These are phyloP conservation scores for Frieseomelitta varia DNA, from an alignment of 1,140 invertebrate species.

Conservation along the genomic window DNA sequence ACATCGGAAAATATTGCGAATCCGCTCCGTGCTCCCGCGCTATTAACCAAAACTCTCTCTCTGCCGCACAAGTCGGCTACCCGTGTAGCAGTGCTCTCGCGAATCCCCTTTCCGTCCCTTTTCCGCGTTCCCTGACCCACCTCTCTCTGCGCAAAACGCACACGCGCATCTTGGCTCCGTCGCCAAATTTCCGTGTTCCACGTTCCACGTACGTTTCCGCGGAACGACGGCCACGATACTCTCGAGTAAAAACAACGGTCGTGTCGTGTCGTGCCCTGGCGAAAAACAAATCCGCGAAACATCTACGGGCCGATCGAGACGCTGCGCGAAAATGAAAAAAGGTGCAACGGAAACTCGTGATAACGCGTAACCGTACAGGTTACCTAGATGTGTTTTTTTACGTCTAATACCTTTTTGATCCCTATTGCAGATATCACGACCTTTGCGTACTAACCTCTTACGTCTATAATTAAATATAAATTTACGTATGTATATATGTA, in stretches of 20 bases:
- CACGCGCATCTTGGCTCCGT: neutral
- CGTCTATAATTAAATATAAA: constrained; percentile 45
- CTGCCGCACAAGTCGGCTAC: too few species aligned
- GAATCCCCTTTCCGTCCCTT: too few species aligned
- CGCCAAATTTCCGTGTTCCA: neutral
- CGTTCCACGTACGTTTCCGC: too few species aligned
- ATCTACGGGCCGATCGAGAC: neutral
- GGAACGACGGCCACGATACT: neutral
- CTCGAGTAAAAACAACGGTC: neutral
- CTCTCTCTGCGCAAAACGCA: neutral
- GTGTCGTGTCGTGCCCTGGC: neutral
- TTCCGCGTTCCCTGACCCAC: neutral
- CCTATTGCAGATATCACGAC: constrained; percentile 51
- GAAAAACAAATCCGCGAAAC: neutral
- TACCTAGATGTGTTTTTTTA: constrained; percentile 29
- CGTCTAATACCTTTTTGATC: constrained; percentile 56
- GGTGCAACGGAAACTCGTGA: constrained; percentile 5
- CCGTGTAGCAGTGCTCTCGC: too few species aligned
- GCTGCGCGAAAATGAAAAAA: neutral
- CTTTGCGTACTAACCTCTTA: constrained; percentile 42
- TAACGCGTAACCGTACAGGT: constrained; percentile 44
- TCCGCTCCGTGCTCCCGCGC: neutral
- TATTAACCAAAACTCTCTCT: neutral
- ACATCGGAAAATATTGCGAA: constrained; percentile 22
- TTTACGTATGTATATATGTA: constrained; percentile 25